Conservation (phyloP, 2,797 vertebrate genomes). For the Cirrhinus mrigala region DNA sequence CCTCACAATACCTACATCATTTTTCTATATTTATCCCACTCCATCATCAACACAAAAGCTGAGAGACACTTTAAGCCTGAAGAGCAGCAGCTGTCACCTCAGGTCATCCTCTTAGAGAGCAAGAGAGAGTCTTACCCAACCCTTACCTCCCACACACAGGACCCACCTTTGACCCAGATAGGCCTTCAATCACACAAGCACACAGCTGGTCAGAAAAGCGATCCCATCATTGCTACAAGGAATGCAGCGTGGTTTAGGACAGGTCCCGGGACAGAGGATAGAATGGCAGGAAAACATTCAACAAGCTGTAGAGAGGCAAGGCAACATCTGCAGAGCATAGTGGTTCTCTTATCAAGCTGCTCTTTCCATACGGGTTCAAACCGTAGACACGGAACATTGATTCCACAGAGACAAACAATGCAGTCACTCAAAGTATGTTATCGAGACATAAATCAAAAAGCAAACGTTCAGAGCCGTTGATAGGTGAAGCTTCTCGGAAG, state of each 20-base stretch:
- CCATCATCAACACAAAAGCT: conserved; percentile 13
- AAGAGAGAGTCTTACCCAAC: conserved; percentile 1
- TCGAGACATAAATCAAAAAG: conserved; percentile 40
- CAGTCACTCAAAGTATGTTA: conserved; percentile 19
- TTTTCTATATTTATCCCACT: neutral
- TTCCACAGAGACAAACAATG: conserved; percentile 23
- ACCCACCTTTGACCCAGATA: conserved; percentile 42
- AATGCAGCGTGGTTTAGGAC: conserved; percentile 47
- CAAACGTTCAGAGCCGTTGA: conserved; percentile 7
- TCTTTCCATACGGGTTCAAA: conserved; percentile 43
- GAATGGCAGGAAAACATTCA: conserved; percentile 41
- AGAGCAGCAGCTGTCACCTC: conserved; percentile 42
- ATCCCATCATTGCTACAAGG: conserved; percentile 41
- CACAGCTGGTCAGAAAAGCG: conserved; percentile 52
- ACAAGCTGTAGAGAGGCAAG: conserved; percentile 5
- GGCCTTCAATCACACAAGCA: conserved; percentile 41
- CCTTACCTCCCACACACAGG: conserved; percentile 14
- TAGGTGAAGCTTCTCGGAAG: conserved; percentile 28
- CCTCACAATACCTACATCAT: too few species aligned
- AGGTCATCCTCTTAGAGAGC: conserved; percentile 33
- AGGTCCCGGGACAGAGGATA: conserved; percentile 31
- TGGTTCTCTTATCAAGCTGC: conserved; percentile 38
- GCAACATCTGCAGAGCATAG: conserved; percentile 45
- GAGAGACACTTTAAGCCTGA: conserved; percentile 13
- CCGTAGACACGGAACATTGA: conserved; percentile 37